Evolutionary conservation across 1,140 invertebrate species (phyloP).

Genomic region (Drosophila bocqueti): DNA sequence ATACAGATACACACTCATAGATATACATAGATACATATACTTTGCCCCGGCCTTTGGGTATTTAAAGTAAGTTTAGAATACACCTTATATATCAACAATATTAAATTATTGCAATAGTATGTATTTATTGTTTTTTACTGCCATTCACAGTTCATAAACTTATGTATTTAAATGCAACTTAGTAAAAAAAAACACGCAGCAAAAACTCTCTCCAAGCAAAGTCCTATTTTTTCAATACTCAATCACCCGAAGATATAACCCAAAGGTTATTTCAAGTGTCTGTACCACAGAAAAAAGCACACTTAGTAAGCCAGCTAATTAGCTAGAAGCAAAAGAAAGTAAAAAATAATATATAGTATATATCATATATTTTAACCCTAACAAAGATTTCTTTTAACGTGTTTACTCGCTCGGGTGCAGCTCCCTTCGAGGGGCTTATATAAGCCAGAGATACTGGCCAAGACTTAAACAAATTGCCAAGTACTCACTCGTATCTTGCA

Average conservation of each 20-base stretch:
- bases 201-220: not conserved
- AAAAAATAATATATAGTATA: not conserved
- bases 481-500: slow-evolving; percentile 13
- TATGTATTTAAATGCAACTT: not conserved
- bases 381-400: slow-evolving; percentile 13
- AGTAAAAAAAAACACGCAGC: not conserved
- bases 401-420: not conserved
- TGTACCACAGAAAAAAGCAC: not conserved
- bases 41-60: not conserved
- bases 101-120: too few relatives aligned
- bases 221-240: not conserved
- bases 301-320: slow-evolving; percentile 5
- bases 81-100: not conserved
- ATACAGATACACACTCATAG: not conserved
- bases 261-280: not conserved
- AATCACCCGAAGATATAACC: not conserved
- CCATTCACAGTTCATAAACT: too few relatives aligned
- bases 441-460: slow-evolving; percentile 10
- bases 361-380: not conserved
- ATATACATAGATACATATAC: not conserved
- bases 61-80: too few relatives aligned
- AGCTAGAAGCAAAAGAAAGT: slow-evolving; percentile 30
- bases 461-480: slow-evolving; percentile 15
- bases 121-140: too few relatives aligned
- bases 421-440: slow-evolving; percentile 19